Evolutionary conservation across 2,888 invertebrate genomes (phyloP).

Genomic region (Iphiclides podalirius): DNA sequence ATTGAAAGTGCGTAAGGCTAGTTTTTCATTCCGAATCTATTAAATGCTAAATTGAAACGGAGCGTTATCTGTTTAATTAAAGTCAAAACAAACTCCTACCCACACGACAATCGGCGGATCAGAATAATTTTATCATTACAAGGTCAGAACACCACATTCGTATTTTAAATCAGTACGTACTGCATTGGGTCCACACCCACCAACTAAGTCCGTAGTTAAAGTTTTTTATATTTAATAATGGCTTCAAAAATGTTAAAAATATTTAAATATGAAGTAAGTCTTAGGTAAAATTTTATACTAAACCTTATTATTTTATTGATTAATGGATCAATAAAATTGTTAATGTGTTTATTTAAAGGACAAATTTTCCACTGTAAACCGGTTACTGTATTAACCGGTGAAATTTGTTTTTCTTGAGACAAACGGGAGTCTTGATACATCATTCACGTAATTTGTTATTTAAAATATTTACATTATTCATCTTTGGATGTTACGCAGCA

Average conservation of each 20-base stretch:
- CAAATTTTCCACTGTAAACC: not conserved
- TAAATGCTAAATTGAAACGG: no score
- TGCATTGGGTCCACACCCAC: constrained; percentile 47
- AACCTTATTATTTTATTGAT: constrained; percentile 8
- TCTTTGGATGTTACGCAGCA: constrained; percentile 47
- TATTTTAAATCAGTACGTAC: constrained; percentile 66
- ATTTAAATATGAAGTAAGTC: constrained; percentile 70
- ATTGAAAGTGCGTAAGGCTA: no score
- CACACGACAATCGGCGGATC: constrained; percentile 42
- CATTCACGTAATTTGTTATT: constrained; percentile 56
- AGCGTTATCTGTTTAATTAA: constrained; percentile 23
- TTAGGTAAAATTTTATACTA: constrained; percentile 11
- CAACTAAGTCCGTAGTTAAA: constrained; percentile 32
- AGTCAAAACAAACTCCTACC: constrained; percentile 17
- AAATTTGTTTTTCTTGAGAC: constrained; percentile 21
- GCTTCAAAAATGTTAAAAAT: constrained; percentile 68
- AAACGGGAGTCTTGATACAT: constrained; percentile 40
- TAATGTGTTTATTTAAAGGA: no score
- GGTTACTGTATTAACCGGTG: not conserved
- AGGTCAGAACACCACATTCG: constrained; percentile 60
- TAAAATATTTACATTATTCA: constrained; percentile 55
- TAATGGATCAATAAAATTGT: constrained; percentile 11
- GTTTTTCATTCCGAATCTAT: no score
- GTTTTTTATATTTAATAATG: constrained; percentile 41
- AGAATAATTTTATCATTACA: constrained; percentile 68